phyloP scores from a whole-genome alignment of 2,113 vertebrate species.

The Actinemys pallida region DNA sequence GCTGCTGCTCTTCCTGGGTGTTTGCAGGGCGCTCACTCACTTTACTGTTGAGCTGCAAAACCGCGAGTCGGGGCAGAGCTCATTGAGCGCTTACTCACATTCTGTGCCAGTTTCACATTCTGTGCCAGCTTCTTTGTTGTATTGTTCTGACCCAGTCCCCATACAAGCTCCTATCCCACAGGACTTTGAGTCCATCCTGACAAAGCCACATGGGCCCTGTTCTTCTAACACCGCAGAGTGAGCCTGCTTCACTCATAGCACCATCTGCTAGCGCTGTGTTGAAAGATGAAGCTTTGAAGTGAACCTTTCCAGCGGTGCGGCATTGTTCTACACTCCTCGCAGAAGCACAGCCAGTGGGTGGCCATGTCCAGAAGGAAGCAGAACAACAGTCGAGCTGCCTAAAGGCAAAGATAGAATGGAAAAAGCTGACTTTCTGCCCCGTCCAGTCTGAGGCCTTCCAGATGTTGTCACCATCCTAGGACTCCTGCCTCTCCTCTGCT shows the following conservation, averaged over 20 bases:
- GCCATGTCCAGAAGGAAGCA: rapidly evolving
- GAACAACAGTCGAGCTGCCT: neutral
- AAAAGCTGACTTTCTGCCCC: neutral
- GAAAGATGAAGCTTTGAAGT: neutral
- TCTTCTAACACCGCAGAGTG: too few relatives aligned
- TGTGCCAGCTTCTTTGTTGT: neutral
- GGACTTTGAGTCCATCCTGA: neutral
- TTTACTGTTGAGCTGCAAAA: neutral
- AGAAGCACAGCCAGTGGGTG: neutral
- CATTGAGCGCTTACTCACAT: neutral
- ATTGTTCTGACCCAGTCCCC: neutral
- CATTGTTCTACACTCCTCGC: too few relatives aligned
- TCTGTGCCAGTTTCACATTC: neutral
- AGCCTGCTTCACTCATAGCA: neutral
- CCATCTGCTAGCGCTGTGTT: neutral
- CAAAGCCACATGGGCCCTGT: neutral
- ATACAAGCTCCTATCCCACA: neutral
- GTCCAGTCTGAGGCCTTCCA: neutral
- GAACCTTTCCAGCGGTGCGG: neutral
- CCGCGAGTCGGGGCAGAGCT: neutral
- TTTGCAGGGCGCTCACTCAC: neutral
- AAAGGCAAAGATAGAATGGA: neutral
- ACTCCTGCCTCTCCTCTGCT: neutral
- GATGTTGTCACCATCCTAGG: neutral
- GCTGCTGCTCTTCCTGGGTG: neutral